Conservation (phyloP, 2,888 invertebrate species). For the Coremacera marginata region DNA sequence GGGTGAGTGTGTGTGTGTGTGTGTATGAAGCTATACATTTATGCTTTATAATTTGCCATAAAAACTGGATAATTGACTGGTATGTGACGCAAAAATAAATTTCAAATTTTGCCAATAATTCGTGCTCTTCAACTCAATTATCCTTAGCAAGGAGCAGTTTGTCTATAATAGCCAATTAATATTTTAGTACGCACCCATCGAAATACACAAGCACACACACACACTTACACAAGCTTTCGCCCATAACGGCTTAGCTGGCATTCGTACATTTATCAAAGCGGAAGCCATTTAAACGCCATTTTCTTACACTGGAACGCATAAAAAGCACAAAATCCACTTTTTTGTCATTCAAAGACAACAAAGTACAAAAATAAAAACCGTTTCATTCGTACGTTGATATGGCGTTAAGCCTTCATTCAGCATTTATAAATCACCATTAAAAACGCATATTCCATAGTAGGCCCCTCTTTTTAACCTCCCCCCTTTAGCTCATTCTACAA, state of each 20-base stretch:
- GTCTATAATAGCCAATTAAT: constrained; percentile 33
- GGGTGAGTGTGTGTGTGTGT: background rate
- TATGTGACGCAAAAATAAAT: constrained; percentile 16
- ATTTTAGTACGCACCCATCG: constrained; percentile 28
- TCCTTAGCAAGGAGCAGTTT: background rate
- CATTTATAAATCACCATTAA: constrained; percentile 42
- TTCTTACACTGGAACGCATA: constrained; percentile 11
- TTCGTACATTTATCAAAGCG: constrained; percentile 40
- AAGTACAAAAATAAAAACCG: background rate
- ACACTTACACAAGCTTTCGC: constrained; percentile 32
- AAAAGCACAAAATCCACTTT: constrained; percentile 9
- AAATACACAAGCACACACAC: background rate
- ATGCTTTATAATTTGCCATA: background rate
- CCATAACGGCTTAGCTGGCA: constrained; percentile 44
- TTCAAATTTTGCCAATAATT: constrained; percentile 10
- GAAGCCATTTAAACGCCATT: constrained; percentile 29
- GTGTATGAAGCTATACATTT: too few species aligned
- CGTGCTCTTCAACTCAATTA: constrained; percentile 19
- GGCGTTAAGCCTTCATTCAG: background rate
- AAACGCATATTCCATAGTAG: constrained; percentile 29
- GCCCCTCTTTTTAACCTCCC: background rate
- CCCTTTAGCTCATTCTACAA: too few species aligned
- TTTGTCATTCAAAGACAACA: background rate
- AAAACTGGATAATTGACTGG: constrained; percentile 21
- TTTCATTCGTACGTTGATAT: too few species aligned